Percentiles rank a stretch among this genome's conserved stretches.
phyloP scores from a whole-genome alignment of 2,888 invertebrate genomes.

The Adelognathus sp. region DNA sequence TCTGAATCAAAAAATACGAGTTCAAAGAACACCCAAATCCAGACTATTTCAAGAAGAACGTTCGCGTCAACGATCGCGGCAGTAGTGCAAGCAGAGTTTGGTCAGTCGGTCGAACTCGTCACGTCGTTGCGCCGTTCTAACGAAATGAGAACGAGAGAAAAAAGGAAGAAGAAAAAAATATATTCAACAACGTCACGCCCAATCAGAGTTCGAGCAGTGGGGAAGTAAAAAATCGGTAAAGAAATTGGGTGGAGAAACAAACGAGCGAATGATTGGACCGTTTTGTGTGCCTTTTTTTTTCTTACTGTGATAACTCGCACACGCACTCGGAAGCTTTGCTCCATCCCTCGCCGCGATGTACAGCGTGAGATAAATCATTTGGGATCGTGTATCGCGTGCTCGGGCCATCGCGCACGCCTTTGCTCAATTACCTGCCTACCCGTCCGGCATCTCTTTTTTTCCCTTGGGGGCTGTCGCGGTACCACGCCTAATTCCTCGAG shows the following conservation, averaged over 20 bases:
- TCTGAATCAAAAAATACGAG: too few species aligned
- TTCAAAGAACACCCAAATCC: too few species aligned
- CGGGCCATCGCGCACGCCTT: background rate
- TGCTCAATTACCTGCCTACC: background rate
- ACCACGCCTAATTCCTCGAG: constrained; percentile 51
- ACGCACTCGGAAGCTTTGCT: background rate
- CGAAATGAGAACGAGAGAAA: background rate
- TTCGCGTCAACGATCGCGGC: constrained; percentile 3
- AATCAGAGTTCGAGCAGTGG: background rate
- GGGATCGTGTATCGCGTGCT: constrained; percentile 38
- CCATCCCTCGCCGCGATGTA: background rate
- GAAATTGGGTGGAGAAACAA: background rate
- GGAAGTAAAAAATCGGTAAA: background rate
- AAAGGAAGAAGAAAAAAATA: constrained; percentile 2
- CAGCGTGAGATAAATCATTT: constrained; percentile 11
- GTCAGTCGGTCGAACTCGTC: constrained; percentile 32
- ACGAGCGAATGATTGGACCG: background rate
- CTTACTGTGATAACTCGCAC: background rate
- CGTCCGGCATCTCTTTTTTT: constrained; percentile 7
- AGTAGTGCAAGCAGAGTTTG: background rate
- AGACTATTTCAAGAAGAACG: too few species aligned
- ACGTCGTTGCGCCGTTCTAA: constrained; percentile 6
- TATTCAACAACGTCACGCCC: constrained; percentile 21
- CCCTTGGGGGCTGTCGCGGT: constrained; percentile 29
- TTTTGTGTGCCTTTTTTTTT: background rate